These are phyloP conservation scores for Neoascia interrupta DNA, from an alignment of 2,888 invertebrate genomes.

Conservation along the genomic window DNA sequence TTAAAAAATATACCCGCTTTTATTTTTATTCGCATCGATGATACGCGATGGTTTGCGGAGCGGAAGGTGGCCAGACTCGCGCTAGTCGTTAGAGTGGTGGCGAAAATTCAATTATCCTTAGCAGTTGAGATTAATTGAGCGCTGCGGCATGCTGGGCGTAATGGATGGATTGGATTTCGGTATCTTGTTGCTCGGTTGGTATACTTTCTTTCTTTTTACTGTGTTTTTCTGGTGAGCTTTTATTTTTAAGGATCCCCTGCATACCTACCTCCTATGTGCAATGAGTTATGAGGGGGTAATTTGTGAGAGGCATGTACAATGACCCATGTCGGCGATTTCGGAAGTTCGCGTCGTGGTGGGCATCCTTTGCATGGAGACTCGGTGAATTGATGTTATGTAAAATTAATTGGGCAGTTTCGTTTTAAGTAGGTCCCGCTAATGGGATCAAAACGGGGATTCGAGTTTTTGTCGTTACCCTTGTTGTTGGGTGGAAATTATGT, in stretches of 20 bases:
- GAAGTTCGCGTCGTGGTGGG: background rate
- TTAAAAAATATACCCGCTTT: constrained; percentile 54
- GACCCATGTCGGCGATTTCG: constrained; percentile 44
- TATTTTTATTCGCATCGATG: constrained; percentile 67
- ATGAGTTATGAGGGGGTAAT: constrained; percentile 59
- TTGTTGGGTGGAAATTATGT: constrained; percentile 33
- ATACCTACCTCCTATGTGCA: constrained; percentile 12
- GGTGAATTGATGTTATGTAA: constrained; percentile 60
- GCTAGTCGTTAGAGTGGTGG: constrained; percentile 32
- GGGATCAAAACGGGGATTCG: constrained; percentile 53
- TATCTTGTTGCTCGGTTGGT: constrained; percentile 22
- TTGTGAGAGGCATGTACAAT: constrained; percentile 58
- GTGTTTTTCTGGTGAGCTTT: constrained; percentile 5
- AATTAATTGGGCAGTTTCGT: constrained; percentile 64
- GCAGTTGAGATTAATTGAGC: constrained; percentile 69
- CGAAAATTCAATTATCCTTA: constrained; percentile 68
- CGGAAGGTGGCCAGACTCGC: background rate
- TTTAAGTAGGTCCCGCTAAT: constrained; percentile 60
- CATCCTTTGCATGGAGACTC: constrained; percentile 46
- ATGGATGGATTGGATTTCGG: constrained; percentile 63
- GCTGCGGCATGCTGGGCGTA: constrained; percentile 50
- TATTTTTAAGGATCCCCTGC: background rate
- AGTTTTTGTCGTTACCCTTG: background rate
- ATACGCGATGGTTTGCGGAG: constrained; percentile 21
- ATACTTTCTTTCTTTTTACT: background rate